Conservation (phyloP, 2,888 invertebrate genomes). For the Perithous albicinctus region DNA sequence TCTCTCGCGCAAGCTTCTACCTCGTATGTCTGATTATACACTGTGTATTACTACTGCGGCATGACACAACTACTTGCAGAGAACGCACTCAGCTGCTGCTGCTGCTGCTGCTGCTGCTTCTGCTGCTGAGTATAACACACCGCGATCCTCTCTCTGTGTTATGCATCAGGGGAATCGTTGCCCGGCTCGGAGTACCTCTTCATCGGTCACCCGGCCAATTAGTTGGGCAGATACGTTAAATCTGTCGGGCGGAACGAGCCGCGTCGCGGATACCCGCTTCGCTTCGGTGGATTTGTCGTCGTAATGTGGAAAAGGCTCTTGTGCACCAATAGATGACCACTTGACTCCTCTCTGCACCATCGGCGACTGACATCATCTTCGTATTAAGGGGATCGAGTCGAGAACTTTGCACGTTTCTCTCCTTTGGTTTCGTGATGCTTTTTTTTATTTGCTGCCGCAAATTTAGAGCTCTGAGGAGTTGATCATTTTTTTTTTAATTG, state of each 20-base stretch:
- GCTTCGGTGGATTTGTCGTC: conserved; percentile 59
- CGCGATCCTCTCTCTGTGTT: conserved; percentile 7
- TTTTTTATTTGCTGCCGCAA: too few species aligned
- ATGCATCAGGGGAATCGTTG: background rate
- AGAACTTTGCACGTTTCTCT: too few species aligned
- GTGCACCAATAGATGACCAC: conserved; percentile 3
- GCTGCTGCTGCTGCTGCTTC: background rate
- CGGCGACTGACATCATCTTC: background rate
- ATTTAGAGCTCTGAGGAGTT: too few species aligned
- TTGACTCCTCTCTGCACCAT: too few species aligned
- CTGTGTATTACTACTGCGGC: conserved; percentile 2
- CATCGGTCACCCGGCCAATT: conserved; percentile 77
- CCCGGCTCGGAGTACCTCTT: conserved; percentile 66
- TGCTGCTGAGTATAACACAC: background rate
- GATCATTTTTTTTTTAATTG: too few species aligned
- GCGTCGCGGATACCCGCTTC: conserved; percentile 24
- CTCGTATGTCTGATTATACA: conserved; percentile 2
- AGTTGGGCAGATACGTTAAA: conserved; percentile 80
- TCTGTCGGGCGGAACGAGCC: conserved; percentile 74
- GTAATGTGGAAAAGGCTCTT: background rate
- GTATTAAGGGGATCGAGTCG: background rate
- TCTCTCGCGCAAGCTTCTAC: background rate
- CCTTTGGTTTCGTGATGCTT: too few species aligned
- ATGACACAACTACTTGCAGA: background rate
- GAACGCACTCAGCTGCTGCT: conserved; percentile 15